Conservation (phyloP, 2,113 vertebrate species). For the Engystomops pustulosus region DNA sequence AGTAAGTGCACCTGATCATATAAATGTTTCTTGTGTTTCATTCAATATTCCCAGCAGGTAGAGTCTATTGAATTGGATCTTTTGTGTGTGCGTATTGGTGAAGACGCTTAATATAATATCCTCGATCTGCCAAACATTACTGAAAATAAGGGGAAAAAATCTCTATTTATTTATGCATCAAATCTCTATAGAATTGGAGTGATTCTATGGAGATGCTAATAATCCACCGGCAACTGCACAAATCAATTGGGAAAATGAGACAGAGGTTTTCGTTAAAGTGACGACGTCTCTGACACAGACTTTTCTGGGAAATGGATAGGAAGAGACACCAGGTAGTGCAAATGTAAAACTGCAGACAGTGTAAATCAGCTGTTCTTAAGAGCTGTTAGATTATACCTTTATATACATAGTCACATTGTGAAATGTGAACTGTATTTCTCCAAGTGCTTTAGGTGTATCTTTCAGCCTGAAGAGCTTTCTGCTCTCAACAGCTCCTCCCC, state of each 20-base stretch:
- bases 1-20: slow-evolving; percentile 20
- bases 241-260: slow-evolving; percentile 20
- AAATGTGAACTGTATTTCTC: too few species aligned
- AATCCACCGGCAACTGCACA: not conserved
- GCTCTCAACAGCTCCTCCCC: too few species aligned
- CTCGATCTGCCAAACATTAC: not conserved
- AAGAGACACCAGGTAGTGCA: not conserved
- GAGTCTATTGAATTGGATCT: slow-evolving; percentile 39
- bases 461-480: too few species aligned
- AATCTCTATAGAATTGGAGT: slow-evolving; percentile 31
- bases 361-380: too few species aligned
- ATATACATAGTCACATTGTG: too few species aligned
- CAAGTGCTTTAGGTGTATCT: too few species aligned
- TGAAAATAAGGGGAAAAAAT: not conserved
- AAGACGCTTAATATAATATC: slow-evolving; percentile 36
- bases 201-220: slow-evolving; percentile 23
- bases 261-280: not conserved
- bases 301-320: not conserved
- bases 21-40: slow-evolving; percentile 45
- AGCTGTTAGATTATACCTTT: too few species aligned
- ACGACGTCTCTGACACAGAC: not conserved
- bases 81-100: slow-evolving; percentile 35
- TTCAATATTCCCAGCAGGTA: slow-evolving; percentile 55
- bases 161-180: slow-evolving; percentile 39
- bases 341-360: too few species aligned